These are phyloP conservation scores for Hemistola chrysoprasaria DNA, from an alignment of 2,888 invertebrate species.

Conservation along the genomic window DNA sequence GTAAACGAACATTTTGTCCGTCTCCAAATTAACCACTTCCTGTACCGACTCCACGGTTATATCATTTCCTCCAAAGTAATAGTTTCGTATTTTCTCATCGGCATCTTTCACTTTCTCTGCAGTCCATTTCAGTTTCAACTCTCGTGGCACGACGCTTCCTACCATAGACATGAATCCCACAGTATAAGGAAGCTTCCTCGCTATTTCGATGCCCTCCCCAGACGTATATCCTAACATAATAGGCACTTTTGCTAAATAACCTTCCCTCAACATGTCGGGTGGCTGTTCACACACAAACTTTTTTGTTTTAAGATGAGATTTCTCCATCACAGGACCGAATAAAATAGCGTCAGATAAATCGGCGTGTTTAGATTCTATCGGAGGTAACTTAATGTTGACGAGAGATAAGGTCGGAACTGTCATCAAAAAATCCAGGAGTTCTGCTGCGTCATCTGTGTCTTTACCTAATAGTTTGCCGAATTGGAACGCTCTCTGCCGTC, in stretches of 20 bases:
- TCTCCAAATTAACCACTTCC: constrained; percentile 54
- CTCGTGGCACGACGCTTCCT: constrained; percentile 65
- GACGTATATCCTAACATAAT: constrained; percentile 69
- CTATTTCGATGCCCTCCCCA: constrained; percentile 71
- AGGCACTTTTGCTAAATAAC: constrained; percentile 57
- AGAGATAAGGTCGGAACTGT: constrained; percentile 52
- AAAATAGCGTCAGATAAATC: constrained; percentile 60
- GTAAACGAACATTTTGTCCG: constrained; percentile 59
- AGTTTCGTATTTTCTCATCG: constrained; percentile 56
- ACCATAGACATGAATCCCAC: constrained; percentile 39
- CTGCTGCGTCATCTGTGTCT: constrained; percentile 57
- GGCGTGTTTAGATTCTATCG: constrained; percentile 41
- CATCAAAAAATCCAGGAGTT: constrained; percentile 60
- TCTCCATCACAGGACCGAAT: constrained; percentile 74
- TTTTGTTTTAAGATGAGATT: constrained; percentile 43
- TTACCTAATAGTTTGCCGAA: constrained; percentile 65
- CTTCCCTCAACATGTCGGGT: constrained; percentile 47
- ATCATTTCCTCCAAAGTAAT: constrained; percentile 55
- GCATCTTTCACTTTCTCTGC: constrained; percentile 41
- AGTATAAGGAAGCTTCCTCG: constrained; percentile 47
- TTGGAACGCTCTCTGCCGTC: constrained; percentile 63
- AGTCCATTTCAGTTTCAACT: constrained; percentile 58
- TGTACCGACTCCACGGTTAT: constrained; percentile 50
- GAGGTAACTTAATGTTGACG: constrained; percentile 58
- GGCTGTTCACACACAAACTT: constrained; percentile 60